Percentiles rank a stretch among this genome's conserved stretches.
These are phyloP conservation scores for Triplophysa rosa DNA, from an alignment of 2,113 vertebrate species.

Conservation along the genomic window DNA sequence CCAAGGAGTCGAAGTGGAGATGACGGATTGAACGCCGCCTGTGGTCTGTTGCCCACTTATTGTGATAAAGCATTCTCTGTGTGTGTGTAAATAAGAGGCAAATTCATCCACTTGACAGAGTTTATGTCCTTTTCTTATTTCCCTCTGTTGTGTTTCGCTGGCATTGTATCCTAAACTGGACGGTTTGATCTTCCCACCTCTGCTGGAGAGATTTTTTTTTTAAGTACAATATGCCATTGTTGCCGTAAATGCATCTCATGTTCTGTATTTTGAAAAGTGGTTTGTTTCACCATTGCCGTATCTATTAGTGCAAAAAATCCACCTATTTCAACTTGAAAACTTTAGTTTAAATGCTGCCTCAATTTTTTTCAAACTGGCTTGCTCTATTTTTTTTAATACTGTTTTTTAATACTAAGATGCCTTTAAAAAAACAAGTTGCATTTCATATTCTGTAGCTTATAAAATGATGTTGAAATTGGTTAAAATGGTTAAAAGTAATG, in stretches of 20 bases:
- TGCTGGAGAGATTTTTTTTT: not conserved
- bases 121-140: not conserved
- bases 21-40: not conserved
- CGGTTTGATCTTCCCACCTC: not conserved
- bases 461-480: too few relatives aligned
- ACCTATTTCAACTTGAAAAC: too few relatives aligned
- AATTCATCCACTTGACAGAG: not conserved
- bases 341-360: too few relatives aligned
- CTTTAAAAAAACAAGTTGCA: too few relatives aligned
- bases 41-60: constrained; percentile 8
- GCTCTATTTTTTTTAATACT: too few relatives aligned
- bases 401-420: too few relatives aligned
- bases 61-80: not conserved
- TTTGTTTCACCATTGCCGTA: not conserved
- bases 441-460: too few relatives aligned
- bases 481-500: too few relatives aligned
- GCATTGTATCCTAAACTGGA: not conserved
- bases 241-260: not conserved
- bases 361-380: too few relatives aligned
- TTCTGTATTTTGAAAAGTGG: not conserved
- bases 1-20: constrained; percentile 4
- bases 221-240: not conserved
- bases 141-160: not conserved
- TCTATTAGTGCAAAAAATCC: too few relatives aligned
- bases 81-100: not conserved